Conservation (phyloP, 2,113 vertebrate genomes). For the Dissostichus mawsoni region DNA sequence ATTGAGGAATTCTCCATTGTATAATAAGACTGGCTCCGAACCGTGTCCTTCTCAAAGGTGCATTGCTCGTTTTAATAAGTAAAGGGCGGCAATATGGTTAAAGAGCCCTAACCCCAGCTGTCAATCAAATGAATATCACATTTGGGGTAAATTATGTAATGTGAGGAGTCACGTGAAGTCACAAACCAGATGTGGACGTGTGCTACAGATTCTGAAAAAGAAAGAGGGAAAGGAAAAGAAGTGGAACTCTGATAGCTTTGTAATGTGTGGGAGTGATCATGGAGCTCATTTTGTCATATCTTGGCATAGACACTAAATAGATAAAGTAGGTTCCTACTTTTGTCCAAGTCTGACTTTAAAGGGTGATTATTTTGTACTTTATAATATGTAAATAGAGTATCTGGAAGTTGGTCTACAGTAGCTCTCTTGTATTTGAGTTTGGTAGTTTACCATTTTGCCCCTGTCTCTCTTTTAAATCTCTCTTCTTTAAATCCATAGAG, state of each 20-base stretch:
- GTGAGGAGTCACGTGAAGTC: constrained; percentile 5
- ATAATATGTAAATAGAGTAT: constrained; percentile 50
- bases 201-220: constrained; percentile 20
- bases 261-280: constrained; percentile 10
- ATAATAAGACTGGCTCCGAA: neutral
- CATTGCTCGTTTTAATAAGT: constrained; percentile 17
- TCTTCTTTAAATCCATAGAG: constrained; percentile 10
- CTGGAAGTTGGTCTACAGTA: constrained; percentile 19
- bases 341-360: constrained; percentile 33
- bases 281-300: constrained; percentile 31
- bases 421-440: constrained; percentile 23
- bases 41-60: neutral
- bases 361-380: constrained; percentile 19
- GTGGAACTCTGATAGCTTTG: constrained; percentile 26
- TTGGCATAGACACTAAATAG: constrained; percentile 47
- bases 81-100: constrained; percentile 1
- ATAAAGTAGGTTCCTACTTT: constrained; percentile 39
- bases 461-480: neutral
- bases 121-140: constrained; percentile 37
- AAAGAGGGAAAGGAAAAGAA: constrained; percentile 25
- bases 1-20: constrained; percentile 15
- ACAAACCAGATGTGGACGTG: neutral
- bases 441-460: constrained; percentile 20
- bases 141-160: neutral
- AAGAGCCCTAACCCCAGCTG: neutral